Conservation (phyloP, 1,140 invertebrate genomes). For the Drosophila lacteicornis region DNA sequence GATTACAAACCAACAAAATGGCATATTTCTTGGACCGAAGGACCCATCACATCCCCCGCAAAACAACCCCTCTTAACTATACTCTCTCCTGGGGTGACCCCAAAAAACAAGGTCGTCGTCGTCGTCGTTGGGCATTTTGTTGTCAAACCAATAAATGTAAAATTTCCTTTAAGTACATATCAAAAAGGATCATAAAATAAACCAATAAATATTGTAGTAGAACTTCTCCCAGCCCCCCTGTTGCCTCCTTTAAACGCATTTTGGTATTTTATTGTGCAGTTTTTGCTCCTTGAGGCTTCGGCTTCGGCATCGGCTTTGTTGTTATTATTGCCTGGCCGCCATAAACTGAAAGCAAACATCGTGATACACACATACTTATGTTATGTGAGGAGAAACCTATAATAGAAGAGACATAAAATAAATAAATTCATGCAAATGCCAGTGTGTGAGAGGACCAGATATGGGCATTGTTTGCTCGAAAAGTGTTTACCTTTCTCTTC, state of each 20-base stretch:
- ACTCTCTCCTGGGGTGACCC: constrained; percentile 35
- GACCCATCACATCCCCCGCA: constrained; percentile 56
- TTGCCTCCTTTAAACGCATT: constrained; percentile 19
- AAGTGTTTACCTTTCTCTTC: constrained; percentile 68
- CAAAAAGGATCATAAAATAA: constrained; percentile 81
- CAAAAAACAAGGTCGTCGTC: constrained; percentile 43
- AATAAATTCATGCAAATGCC: constrained; percentile 78
- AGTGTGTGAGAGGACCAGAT: constrained; percentile 33
- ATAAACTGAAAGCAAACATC: constrained; percentile 48
- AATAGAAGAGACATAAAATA: constrained; percentile 75
- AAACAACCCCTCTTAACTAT: constrained; percentile 21
- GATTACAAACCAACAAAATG: constrained; percentile 78
- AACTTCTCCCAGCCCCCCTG: constrained; percentile 1
- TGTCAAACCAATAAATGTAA: constrained; percentile 82
- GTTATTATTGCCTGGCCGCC: constrained; percentile 56
- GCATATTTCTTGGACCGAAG: constrained; percentile 64
- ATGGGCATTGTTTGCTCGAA: constrained; percentile 58
- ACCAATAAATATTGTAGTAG: constrained; percentile 75
- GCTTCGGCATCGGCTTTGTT: constrained; percentile 22
- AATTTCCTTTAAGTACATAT: constrained; percentile 81
- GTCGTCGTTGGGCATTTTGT: constrained; percentile 68
- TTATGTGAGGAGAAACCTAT: constrained; percentile 12
- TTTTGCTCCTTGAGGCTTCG: constrained; percentile 61
- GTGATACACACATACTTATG: constrained; percentile 11
- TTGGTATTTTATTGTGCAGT: constrained; percentile 74